These are phyloP conservation scores for Chaetoderma sp. DNA, from an alignment of 2,888 invertebrate genomes.

Conservation along the genomic window DNA sequence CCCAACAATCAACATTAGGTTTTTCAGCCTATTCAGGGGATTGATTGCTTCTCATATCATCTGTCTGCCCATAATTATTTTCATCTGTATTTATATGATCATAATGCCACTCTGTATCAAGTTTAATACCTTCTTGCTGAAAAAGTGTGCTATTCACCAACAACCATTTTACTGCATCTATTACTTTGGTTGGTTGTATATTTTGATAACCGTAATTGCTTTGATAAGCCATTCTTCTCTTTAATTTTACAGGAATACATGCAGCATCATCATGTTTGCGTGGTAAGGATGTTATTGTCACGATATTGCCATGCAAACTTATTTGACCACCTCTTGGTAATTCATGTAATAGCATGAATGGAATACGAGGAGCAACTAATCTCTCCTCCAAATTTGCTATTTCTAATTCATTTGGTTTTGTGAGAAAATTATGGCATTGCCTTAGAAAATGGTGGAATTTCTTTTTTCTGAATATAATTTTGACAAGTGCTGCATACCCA, in stretches of 20 bases:
- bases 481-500: too few species aligned
- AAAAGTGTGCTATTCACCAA: constrained; percentile 12
- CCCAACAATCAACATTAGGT: too few species aligned
- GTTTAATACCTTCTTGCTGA: constrained; percentile 17
- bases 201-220: constrained; percentile 31
- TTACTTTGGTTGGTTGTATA: constrained; percentile 29
- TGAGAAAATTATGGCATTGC: too few species aligned
- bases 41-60: too few species aligned
- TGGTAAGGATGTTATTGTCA: constrained; percentile 15
- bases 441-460: constrained; percentile 25
- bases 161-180: constrained; percentile 19
- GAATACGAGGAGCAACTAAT: constrained; percentile 57
- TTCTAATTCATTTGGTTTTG: constrained; percentile 29
- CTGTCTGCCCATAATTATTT: too few species aligned
- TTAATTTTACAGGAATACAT: constrained; percentile 32
- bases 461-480: too few species aligned
- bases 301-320: neutral
- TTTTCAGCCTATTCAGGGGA: too few species aligned
- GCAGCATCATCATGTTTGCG: constrained; percentile 17
- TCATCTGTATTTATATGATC: too few species aligned
- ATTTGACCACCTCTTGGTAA: neutral
- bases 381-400: constrained; percentile 58
- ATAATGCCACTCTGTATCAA: neutral
- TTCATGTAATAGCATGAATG: constrained; percentile 64
- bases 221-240: constrained; percentile 30